Evolutionary conservation across 2,797 vertebrate genomes (phyloP), one percentile per base, ranked within the genome.

Genomic region (Pelodytes ibericus): DNA sequence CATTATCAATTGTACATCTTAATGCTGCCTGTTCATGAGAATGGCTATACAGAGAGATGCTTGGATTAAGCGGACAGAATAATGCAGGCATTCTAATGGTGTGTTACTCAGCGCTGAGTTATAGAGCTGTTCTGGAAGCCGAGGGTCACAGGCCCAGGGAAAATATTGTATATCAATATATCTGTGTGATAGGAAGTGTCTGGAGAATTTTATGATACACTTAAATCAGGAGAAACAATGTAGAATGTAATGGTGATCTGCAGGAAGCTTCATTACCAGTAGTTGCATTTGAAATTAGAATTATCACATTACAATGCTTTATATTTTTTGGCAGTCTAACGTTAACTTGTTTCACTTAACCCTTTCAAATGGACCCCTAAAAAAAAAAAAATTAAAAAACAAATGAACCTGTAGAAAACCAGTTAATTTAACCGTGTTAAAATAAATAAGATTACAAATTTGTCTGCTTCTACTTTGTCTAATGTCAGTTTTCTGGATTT

Each of bases 191-290:
- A 29, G 16, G 31, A n/a, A 71, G 44, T 59, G 33, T 33, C 16
- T 71, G 36, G 6, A 20, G 63, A 59, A 18, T 59, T 59, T 59
- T 60, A 60, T 39, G 33, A 29, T 60, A 60, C 56, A 44, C 56
- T 58, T 70, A 70, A n/a, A 58, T 70, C 31, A 58, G 25, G 53
- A 16, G 31, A 70, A 69, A 69, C 47, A 68, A 69, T 57, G 51
- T 58, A 57, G 51, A 25, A 29, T 20, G 15, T 56, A 57, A 70
- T 70, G 22, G 33, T 27, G 25, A 71, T 59, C 26, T 29, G 24
- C 22, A 30, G 15, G 27, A 18, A 51, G 8, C n/a, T 25, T 24
- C 9, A 44, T 30, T 59, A 47, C 9, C 47, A 49, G n/a, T 27
- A 39, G 3, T 7, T 22, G 51, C 18, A 49, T 66, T 44, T 63